phyloP scores from a whole-genome alignment of 2,797 vertebrate genomes.

The Lycodopsis pacificus region DNA sequence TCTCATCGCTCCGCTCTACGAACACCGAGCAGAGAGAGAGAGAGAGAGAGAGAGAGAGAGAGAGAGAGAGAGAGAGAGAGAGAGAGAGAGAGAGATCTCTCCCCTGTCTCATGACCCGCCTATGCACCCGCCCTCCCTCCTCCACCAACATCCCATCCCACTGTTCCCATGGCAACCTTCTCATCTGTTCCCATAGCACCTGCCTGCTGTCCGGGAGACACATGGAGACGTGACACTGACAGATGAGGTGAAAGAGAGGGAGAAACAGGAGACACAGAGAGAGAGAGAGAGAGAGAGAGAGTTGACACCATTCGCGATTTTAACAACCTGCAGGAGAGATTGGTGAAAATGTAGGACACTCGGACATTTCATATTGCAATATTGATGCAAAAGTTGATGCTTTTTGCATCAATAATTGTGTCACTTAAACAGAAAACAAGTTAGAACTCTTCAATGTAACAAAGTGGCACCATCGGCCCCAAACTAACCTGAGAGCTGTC shows the following conservation, averaged over 20 bases:
- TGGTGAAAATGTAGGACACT: conserved; percentile 46
- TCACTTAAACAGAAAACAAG: conserved; percentile 22
- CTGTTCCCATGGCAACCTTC: conserved; percentile 75
- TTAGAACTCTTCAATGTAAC: conserved; percentile 2
- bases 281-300: conserved; percentile 29
- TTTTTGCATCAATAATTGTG: conserved; percentile 17
- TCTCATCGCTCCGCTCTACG: neutral
- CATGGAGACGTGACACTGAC: conserved; percentile 70
- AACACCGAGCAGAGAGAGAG: neutral
- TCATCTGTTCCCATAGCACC: conserved; percentile 74
- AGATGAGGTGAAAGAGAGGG: conserved; percentile 67
- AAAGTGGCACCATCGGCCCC: neutral
- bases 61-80: neutral
- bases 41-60: neutral
- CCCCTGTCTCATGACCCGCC: conserved; percentile 50
- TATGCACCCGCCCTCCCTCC: conserved; percentile 38
- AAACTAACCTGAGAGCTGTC: conserved; percentile 3
- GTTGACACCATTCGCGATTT: conserved; percentile 43
- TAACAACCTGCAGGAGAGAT: conserved; percentile 66
- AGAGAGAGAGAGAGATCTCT: conserved; percentile 1
- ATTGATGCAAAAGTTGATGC: neutral
- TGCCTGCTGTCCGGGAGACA: conserved; percentile 79
- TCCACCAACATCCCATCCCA: conserved; percentile 47
- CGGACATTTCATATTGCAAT: conserved; percentile 35
- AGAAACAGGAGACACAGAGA: conserved; percentile 17